phyloP scores from a whole-genome alignment of 2,888 invertebrate species.

The Ectemnius continuus region DNA sequence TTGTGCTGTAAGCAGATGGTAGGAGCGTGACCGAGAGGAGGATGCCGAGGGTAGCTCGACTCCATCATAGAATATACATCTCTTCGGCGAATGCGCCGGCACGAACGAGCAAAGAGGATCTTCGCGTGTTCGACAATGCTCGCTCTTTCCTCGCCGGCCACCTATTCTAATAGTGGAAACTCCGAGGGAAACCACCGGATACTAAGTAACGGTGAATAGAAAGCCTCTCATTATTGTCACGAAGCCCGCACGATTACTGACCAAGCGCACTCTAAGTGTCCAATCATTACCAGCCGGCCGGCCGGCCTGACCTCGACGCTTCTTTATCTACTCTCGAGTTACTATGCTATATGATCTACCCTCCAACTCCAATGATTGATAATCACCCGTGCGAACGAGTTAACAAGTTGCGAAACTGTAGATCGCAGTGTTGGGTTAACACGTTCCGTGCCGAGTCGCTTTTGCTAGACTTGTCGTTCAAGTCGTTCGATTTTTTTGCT shows the following conservation, averaged over 20 bases:
- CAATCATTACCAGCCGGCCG: conserved; percentile 11
- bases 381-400: neutral
- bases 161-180: neutral
- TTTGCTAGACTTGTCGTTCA: no score
- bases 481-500: no score
- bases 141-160: neutral
- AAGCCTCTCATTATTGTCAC: conserved; percentile 45
- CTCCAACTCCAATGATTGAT: neutral
- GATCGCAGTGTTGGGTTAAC: neutral
- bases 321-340: neutral
- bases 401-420: neutral
- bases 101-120: no score
- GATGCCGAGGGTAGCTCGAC: neutral
- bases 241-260: conserved; percentile 22
- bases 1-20: conserved; percentile 12
- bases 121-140: neutral
- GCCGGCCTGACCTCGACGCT: neutral
- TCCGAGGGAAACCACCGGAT: neutral
- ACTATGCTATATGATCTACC: neutral
- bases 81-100: neutral
- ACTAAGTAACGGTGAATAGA: conserved; percentile 43
- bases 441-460: no score
- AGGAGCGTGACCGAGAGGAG: conserved; percentile 9
- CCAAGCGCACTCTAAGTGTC: conserved; percentile 18
- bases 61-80: neutral